Base-by-base conservation (phyloP, 1,140 invertebrate species). In the Parasteatoda tepidariorum region DNA sequence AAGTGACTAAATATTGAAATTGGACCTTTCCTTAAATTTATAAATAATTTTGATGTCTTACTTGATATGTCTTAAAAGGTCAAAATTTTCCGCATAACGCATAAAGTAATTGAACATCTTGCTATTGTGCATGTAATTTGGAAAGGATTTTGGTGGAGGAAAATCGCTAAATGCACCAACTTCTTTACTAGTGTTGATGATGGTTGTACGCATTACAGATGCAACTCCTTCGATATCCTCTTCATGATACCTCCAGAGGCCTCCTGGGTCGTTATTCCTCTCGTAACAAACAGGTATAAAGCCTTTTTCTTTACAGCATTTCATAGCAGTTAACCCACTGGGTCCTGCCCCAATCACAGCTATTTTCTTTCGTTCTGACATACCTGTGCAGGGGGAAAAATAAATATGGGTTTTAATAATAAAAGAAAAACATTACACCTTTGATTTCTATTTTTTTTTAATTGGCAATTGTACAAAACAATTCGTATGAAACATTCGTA, bases 231-330 rank as follows among this genome's bases (percentile, higher is more conserved):
- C 87, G 85, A 84, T 28, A 11, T 86, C 85, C 22, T 88, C 87
- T 22, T 89, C 88, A 22, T 88, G 61, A 82, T 90, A 92, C 75
- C 90, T 89, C 91, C 91, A 91, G 0, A 92, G 86, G 48, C 91
- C 91, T 9, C 91, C 91, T 59, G 90, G 87, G 83, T 90, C 88
- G 62, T 84, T 59, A 33, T 88, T 89, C 75, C 87, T 88, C 84
- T 91, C 91, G 82, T 88, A 91, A 84, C 91, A 92, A 64, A 89
- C 88, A 55, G 90, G 85, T 18, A 81, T 15, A 2, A 86, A 67
- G 18, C 85, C 86, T 54, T 83, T 68, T 54, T 86, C 86, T n/a
- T 86, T 68, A 54, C 86, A 86, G 22, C 34, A 24, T 70, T 86
- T 86, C 3, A 85, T 85, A 4, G 86, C 78, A 18, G 82, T 71